Conservation (phyloP, 2,888 invertebrate species). For the Zaprionus lineosus region DNA sequence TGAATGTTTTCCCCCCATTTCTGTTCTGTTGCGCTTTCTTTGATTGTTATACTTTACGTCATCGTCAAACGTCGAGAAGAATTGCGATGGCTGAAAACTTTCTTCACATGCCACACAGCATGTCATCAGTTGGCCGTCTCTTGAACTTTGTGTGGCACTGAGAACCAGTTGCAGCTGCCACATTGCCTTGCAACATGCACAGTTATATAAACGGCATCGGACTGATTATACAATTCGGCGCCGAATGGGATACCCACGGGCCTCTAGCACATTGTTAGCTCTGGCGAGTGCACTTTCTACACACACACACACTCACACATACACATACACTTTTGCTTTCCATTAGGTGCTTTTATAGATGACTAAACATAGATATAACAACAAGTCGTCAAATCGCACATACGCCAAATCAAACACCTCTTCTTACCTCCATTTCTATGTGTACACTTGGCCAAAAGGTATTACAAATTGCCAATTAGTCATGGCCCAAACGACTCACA, state of each 20-base stretch:
- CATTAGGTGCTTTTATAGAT: constrained; percentile 49
- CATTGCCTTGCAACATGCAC: too few relatives aligned
- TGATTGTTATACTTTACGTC: constrained; percentile 75
- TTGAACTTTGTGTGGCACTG: constrained; percentile 52
- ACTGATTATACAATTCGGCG: constrained; percentile 29
- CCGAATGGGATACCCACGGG: constrained; percentile 2
- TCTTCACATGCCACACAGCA: constrained; percentile 41
- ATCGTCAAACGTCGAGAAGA: constrained; percentile 73
- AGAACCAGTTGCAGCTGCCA: constrained; percentile 54
- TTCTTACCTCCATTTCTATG: constrained; percentile 15
- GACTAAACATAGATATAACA: constrained; percentile 49
- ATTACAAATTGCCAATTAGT: not conserved
- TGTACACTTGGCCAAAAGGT: not conserved
- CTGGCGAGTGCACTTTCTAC: constrained; percentile 56
- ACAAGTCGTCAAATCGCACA: constrained; percentile 47
- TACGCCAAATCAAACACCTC: constrained; percentile 40
- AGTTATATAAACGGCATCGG: constrained; percentile 50
- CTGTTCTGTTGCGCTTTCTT: constrained; percentile 65
- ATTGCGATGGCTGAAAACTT: constrained; percentile 56
- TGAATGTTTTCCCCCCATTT: not conserved
- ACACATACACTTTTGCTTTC: constrained; percentile 56
- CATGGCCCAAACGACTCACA: not conserved
- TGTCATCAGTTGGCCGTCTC: constrained; percentile 63
- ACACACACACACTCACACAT: constrained; percentile 16
- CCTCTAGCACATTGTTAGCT: constrained; percentile 31